These are phyloP conservation scores for Parnassius smintheus DNA, from an alignment of 2,888 invertebrate genomes.

Conservation along the genomic window DNA sequence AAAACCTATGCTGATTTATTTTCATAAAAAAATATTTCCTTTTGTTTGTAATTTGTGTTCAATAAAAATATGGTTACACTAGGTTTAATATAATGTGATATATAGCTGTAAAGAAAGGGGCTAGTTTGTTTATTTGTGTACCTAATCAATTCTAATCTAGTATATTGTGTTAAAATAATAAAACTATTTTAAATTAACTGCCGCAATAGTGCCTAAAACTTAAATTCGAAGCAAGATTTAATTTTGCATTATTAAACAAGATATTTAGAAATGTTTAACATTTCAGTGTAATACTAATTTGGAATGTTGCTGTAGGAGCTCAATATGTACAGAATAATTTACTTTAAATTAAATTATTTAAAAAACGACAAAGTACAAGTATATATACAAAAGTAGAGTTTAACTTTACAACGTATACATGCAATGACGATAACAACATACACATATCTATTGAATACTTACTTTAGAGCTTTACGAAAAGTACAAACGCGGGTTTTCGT, in stretches of 20 bases:
- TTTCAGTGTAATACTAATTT: slow-evolving; percentile 48
- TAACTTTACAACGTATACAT: background rate
- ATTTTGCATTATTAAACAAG: slow-evolving; percentile 16
- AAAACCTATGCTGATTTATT: no score
- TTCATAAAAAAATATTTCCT: no score
- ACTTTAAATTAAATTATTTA: slow-evolving; percentile 3
- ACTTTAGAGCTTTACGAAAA: slow-evolving; percentile 49
- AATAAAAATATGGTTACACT: no score
- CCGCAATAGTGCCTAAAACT: background rate
- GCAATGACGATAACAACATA: background rate
- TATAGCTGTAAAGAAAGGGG: no score
- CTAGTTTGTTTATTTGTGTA: no score
- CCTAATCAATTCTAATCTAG: no score
- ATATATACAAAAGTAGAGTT: background rate
- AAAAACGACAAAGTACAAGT: no score
- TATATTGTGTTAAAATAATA: background rate
- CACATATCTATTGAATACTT: background rate
- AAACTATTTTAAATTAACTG: slow-evolving; percentile 15
- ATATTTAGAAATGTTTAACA: slow-evolving; percentile 54
- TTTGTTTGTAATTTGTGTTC: no score
- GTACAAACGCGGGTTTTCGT: slow-evolving; percentile 58
- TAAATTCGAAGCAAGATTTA: slow-evolving; percentile 11
- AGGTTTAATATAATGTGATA: no score
- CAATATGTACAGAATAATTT: slow-evolving; percentile 22
- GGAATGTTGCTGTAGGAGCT: slow-evolving; percentile 69